Base-by-base conservation (phyloP, 2,888 invertebrate genomes). In the Willowsia nigromaculata region DNA sequence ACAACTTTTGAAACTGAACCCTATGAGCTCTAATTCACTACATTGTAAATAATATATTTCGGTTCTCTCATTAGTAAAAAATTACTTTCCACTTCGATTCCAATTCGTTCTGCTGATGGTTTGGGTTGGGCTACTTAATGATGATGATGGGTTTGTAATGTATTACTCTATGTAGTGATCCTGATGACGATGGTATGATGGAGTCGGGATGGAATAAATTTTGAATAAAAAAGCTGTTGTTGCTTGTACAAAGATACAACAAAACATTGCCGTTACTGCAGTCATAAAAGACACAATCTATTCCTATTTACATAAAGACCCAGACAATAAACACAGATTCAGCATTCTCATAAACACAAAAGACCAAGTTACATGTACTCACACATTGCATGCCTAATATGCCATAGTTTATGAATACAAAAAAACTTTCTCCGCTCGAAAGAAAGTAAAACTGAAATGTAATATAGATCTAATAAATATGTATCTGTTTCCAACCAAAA, bases 391-490 rank as follows among this genome's bases (percentile, higher is more conserved):
- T 30, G n/a, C 33, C 30, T n/a, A 6, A 65, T n/a, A n/a, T n/a
- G n/a, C n/a, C n/a, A n/a, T n/a, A 4, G 27, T 59, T 25, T 59
- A 2, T 59, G 11, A 11, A 65, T 22, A 15, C 9, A 68, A 37
- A 18, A 37, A 68, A 43, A 40, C 71, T 71, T 71, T 71, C 22
- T 40, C 18, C 37, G 9, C 53, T 30, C 7, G 30, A 50, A 47
- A 50, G 50, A 5, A 33, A 25, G 53, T 22, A 50, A 50, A 18
- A 50, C 22, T 47, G 27, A 22, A 30, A 50, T 68, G 18, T 40
- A 68, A 68, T 68, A 22, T 22, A 81, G 13, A 40, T 53, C n/a
- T 81, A 81, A 81, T 81, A 59, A 81, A 80, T 80, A 56, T 80
- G 25, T 80, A 80, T 80, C 59, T 80, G 33, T 37, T 65, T 37